Base-by-base conservation (phyloP, 2,888 invertebrate species). In the Hemicrepidius hirtus region DNA sequence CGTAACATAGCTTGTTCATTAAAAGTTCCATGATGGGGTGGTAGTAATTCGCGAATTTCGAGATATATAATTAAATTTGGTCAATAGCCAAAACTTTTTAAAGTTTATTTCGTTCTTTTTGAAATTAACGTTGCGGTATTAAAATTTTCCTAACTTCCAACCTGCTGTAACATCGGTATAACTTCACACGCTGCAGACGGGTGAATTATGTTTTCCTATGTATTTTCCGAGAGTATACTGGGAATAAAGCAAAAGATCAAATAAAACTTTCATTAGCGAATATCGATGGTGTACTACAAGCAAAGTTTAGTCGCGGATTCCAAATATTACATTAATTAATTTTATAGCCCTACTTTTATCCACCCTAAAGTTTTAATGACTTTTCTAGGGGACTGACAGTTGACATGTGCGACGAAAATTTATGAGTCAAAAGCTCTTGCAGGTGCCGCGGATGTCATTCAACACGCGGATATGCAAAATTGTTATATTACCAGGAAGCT, bases 1-100 rank as follows among this genome's bases (percentile, higher is more conserved):
- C 63, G 41, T 63, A 68, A 62, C 68, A 68, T 64, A 63, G 55
- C 55, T 63, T 63, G 63, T 50, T 69, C 69, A 69, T 69, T 63
- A 69, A 70, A 70, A 65, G 55, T 70, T 70, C 40, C 49, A 46
- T 40, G 37, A 35, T 35, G 41, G 37, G 46, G 21, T 37, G 37
- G 57, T 37, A 28, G 57, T 37, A 65, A 16, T 70, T 57, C 40
- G n/a, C 24, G 40, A 37, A 46, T 70, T 55, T n/a, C n/a, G 28
- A 40, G 62, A 62, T 62, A 63, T 64, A 46, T 67, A 67, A 69
- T 70, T 65, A 70, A 70, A 64, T 55, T 70, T 64, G 57, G 44
- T 35, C 37, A 65, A 65, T 65, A 65, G 28, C 21, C 24, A 49
- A 67, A 67, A 16, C 49, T 63, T 63, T 63, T 46, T 18, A 49